Conservation (phyloP, 2,888 invertebrate species). For the Cyrtodaria siliqua region DNA sequence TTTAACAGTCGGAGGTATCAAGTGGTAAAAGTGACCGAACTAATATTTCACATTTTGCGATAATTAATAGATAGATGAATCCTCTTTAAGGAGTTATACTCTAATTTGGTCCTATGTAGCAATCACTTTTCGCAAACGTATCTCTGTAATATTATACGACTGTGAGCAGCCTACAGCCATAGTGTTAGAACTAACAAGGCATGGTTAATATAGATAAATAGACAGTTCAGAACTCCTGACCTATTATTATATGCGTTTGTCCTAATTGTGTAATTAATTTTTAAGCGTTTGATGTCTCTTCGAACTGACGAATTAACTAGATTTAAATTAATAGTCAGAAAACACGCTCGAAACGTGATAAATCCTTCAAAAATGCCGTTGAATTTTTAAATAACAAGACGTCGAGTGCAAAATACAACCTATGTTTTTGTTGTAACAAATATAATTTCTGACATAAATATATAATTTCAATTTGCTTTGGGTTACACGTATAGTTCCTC, state of each 20-base stretch:
- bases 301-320: slow-evolving; percentile 33
- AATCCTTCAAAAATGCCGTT: too few relatives aligned
- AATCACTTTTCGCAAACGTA: slow-evolving; percentile 16
- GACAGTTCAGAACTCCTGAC: slow-evolving; percentile 45
- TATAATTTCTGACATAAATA: too few relatives aligned
- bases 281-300: slow-evolving; percentile 37
- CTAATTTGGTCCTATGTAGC: slow-evolving; percentile 42
- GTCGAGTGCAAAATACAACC: too few relatives aligned
- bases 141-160: slow-evolving; percentile 38
- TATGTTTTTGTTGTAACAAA: too few relatives aligned
- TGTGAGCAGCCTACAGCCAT: slow-evolving; percentile 4
- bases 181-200: slow-evolving; percentile 19
- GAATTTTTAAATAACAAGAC: too few relatives aligned
- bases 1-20: slow-evolving; percentile 21
- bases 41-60: slow-evolving; percentile 22
- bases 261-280: slow-evolving; percentile 48
- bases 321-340: slow-evolving; percentile 28
- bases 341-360: too few relatives aligned
- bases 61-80: slow-evolving; percentile 44
- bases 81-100: slow-evolving; percentile 23
- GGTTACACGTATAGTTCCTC: too few relatives aligned
- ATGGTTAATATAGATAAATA: slow-evolving; percentile 14
- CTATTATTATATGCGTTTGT: slow-evolving; percentile 43
- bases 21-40: slow-evolving; percentile 16
- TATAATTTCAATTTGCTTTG: too few relatives aligned